These are phyloP conservation scores for Eidolon dupreanum DNA, from an alignment of 2,797 vertebrate species.

Conservation along the genomic window DNA sequence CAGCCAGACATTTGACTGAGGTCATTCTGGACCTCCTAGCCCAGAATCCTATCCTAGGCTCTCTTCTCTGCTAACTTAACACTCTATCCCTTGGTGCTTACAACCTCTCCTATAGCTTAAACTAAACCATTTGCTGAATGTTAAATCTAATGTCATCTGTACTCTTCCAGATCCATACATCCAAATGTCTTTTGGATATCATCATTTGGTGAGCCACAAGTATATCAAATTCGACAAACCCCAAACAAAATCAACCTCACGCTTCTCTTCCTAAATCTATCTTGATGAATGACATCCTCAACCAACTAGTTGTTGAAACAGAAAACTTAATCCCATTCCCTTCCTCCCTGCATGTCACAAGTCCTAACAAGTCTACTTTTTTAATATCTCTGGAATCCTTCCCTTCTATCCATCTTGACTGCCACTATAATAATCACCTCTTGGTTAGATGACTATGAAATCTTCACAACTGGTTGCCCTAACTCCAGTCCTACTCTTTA, in stretches of 20 bases:
- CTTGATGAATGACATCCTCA: background rate
- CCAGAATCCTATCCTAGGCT: background rate
- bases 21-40: background rate
- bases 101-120: background rate
- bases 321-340: background rate
- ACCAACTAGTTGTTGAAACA: background rate
- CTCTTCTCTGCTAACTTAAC: background rate
- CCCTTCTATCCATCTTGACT: background rate
- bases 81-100: background rate
- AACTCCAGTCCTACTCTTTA: background rate
- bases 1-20: background rate
- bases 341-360: background rate
- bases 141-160: background rate
- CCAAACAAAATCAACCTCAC: background rate
- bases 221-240: background rate
- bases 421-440: background rate
- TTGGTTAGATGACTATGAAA: background rate
- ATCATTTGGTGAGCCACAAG: background rate
- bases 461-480: background rate
- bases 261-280: background rate
- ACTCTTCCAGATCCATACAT: background rate
- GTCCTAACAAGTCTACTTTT: background rate
- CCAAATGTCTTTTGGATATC: background rate
- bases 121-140: background rate
- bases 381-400: background rate